phyloP scores from a whole-genome alignment of 2,888 invertebrate species.

The Brenthis ino region DNA sequence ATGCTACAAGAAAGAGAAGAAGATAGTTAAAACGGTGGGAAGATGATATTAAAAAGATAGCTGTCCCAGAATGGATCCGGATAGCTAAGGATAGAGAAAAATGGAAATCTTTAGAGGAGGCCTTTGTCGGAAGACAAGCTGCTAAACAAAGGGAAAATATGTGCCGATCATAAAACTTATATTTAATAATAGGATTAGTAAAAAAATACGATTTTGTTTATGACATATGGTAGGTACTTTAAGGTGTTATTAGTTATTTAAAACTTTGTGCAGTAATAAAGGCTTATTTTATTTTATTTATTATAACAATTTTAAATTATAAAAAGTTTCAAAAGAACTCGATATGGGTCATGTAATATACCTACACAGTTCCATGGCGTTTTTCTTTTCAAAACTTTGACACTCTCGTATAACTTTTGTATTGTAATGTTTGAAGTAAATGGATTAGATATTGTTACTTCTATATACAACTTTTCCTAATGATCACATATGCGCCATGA shows the following conservation, averaged over 20 bases:
- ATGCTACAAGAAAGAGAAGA: constrained; percentile 4
- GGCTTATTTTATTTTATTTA: not conserved
- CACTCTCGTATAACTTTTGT: no score
- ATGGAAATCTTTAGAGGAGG: constrained; percentile 22
- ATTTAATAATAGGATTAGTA: not conserved
- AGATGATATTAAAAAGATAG: not conserved
- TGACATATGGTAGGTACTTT: no score
- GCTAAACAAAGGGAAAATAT: not conserved
- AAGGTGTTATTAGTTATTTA: not conserved
- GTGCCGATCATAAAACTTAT: not conserved
- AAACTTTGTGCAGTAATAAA: not conserved
- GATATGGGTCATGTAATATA: no score
- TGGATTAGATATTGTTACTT: no score
- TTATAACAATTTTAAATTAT: no score
- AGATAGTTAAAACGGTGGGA: constrained; percentile 1
- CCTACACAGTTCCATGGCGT: no score
- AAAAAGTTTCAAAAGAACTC: no score
- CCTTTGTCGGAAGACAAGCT: constrained; percentile 5
- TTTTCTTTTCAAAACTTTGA: no score
- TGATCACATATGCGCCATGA: no score
- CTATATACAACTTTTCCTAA: no score
- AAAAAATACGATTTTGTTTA: no score
- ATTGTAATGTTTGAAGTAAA: no score
- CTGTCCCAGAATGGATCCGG: constrained; percentile 9
- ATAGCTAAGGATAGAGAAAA: constrained; percentile 20